Base-by-base conservation (phyloP, 2,113 vertebrate species). In the Plestiodon gilberti region DNA sequence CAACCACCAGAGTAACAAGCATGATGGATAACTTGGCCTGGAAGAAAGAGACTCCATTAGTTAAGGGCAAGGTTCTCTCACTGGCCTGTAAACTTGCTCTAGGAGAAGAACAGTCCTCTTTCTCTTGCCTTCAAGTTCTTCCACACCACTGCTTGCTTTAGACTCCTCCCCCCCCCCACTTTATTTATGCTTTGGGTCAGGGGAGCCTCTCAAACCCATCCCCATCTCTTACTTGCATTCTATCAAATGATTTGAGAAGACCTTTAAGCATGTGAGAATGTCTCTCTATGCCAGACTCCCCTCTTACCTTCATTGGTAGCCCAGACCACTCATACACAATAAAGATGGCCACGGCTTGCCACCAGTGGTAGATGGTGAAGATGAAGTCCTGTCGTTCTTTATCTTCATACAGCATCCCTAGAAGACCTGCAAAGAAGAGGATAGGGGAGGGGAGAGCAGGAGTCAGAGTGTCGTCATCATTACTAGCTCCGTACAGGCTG, bases 341-440 rank as follows among this genome's bases (percentile, higher is more conserved):
- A 61, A 99, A 99, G 94, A 99, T 99, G 70, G 98, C 98, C 79
- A 99, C 89, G 1, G 98, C 98, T 92, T 99, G 98, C 94, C 97
- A 98, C 98, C 98, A 99, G 96, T 99, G 98, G 83, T 98, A 99
- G 94, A 99, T 98, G 90, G 98, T 99, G 94, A 98, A 99, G 88
- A 99, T 92, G 78, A 99, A 99, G 95, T 99, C 99, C 86, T 99
- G 97, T 2, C 99, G 97, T 35, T 98, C 98, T 67, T 99, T 99
- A 83, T 98, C 98, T 89, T 99, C 98, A 0, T 99, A 99, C 67
- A 99, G 92, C 93, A 98, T 97, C 1, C 99, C 98, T 25, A 99
- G 94, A 61, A 99, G 93, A 22, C 92, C 99, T 99, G 94, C 0
- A 1, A 0, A 17, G 22, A 79, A 23, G 40, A 38, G 30, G 64